Evolutionary conservation across 2,797 vertebrate species (phyloP), one percentile per base, ranked within the genome.

Genomic region (Dromococcyx pavoninus): DNA sequence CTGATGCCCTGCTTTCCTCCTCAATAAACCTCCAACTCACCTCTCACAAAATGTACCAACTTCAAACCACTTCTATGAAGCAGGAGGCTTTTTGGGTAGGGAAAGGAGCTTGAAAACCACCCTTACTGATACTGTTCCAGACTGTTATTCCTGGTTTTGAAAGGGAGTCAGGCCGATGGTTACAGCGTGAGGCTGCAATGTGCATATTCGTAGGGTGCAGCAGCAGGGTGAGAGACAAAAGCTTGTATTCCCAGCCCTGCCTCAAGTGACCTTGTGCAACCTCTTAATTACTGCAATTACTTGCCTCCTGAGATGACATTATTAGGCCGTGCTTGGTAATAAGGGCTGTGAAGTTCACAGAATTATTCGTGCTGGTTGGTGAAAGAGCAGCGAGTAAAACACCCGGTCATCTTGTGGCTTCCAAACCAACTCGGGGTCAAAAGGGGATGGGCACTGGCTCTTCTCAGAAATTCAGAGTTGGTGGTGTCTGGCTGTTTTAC

Each of bases 281-380:
- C 95, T 95, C 96, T 97, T 97, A 97, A 95, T 97, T 97, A 97
- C 94, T 96, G 91, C 95, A 96, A 96, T 96, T 94, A 97, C 96
- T 95, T 96, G 95, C 96, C 95, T 96, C 95, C 95, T 95, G 95
- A 97, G 94, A 96, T 96, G 94, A 94, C 91, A 97, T 96, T 97
- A 97, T 94, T 96, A 96, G 94, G 93, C 95, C 13, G 32, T 71
- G 93, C 91, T 90, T 7, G 0, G 86, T 94, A 96, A 95, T 94
- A 97, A 96, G 91, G 94, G 90, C 95, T 97, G 89, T 88, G 95
- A 94, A 96, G 94, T 96, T 96, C 95, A 96, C 93, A 71, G 94
- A 94, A 94, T 96, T 93, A 96, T 93, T 93, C 5, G 25, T 90
- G 95, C 79, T 7, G 6, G 91, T 88, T 67, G 88, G 71, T 86